A percentile compares a stretch with the other conserved stretches of the same genome.
These are phyloP conservation scores for Synergus umbraculus DNA, from an alignment of 2,888 invertebrate genomes.

Conservation along the genomic window DNA sequence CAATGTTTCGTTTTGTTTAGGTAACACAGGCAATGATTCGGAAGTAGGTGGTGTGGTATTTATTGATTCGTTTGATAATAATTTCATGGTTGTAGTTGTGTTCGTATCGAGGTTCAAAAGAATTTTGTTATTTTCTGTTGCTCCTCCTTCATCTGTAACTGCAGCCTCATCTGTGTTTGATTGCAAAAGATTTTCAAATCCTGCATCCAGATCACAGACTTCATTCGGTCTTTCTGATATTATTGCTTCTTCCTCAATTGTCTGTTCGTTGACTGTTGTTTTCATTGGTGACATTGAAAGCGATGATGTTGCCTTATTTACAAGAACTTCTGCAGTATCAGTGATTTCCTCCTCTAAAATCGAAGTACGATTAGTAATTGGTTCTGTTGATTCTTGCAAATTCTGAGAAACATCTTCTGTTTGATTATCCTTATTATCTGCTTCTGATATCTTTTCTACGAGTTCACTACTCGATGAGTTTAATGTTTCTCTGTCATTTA, in stretches of 20 bases:
- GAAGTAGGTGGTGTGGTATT: constrained; percentile 44
- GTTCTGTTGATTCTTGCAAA: constrained; percentile 24
- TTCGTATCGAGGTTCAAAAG: constrained; percentile 74
- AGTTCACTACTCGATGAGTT: neutral
- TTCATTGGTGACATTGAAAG: constrained; percentile 29
- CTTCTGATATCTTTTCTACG: constrained; percentile 12
- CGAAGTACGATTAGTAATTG: neutral
- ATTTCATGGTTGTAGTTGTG: constrained; percentile 74
- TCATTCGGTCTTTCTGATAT: constrained; percentile 55
- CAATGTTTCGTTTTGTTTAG: constrained; percentile 24
- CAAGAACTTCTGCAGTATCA: neutral
- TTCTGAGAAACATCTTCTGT: constrained; percentile 20
- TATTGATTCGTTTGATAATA: constrained; percentile 57
- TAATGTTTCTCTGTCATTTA: neutral
- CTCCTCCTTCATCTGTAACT: constrained; percentile 55
- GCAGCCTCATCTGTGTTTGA: constrained; percentile 59
- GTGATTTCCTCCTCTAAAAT: neutral
- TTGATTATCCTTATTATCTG: constrained; percentile 2
- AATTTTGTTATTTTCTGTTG: constrained; percentile 65
- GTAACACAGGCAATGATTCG: constrained; percentile 41
- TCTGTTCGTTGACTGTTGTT: constrained; percentile 19
- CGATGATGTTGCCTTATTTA: neutral
- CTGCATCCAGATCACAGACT: constrained; percentile 66
- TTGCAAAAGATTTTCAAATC: constrained; percentile 67
- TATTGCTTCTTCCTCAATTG: constrained; percentile 17